Evolutionary conservation across 2,113 vertebrate genomes (phyloP).

Genomic region (Sturnira hondurensis): DNA sequence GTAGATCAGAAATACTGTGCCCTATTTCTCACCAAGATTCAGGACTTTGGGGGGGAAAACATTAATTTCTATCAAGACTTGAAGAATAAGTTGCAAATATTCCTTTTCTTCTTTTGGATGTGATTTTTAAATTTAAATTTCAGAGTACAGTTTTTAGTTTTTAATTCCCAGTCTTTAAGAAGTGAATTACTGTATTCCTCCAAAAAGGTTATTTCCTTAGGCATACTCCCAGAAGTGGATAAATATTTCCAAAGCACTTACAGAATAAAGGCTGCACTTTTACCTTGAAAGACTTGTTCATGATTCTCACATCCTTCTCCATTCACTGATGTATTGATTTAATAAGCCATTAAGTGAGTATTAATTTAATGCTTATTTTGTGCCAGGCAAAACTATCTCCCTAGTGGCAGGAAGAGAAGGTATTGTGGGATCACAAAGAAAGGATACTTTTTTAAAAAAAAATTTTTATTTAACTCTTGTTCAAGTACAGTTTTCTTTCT

Average conservation of each 20-base stretch:
- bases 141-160: neutral
- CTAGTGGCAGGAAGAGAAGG: neutral
- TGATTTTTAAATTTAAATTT: constrained; percentile 9
- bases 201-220: neutral
- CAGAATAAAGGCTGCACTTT: neutral
- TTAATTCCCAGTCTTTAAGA: neutral
- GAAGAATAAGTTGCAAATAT: neutral
- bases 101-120: neutral
- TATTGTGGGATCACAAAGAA: neutral
- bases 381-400: neutral
- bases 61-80: neutral
- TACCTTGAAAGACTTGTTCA: neutral
- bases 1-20: neutral
- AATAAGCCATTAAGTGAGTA: neutral
- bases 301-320: neutral
- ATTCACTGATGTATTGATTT: neutral
- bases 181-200: neutral
- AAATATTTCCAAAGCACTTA: neutral
- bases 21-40: neutral
- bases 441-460: neutral
- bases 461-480: too few species aligned
- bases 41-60: neutral
- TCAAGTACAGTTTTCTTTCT: too few species aligned
- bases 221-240: neutral
- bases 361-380: neutral